phyloP scores from a whole-genome alignment of 1,140 invertebrate species.

The Hesperophylax magnus region DNA sequence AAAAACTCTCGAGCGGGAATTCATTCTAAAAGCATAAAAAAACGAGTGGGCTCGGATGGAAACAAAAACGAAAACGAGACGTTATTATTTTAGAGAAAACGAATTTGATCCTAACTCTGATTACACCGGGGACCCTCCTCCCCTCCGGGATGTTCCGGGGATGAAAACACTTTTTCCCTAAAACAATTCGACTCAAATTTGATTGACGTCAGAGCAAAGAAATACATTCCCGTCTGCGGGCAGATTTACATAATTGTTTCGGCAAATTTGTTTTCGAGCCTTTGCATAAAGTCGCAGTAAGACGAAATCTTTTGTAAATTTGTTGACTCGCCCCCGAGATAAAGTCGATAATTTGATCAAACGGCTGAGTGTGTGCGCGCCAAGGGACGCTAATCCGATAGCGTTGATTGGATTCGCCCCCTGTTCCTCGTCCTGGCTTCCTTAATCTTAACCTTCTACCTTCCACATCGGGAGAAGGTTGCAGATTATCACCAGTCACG shows the following conservation, averaged over 20 bases:
- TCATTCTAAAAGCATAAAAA: no score
- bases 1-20: no score
- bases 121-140: no score
- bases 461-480: no score
- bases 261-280: slow-evolving; percentile 34
- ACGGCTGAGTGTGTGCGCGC: background rate
- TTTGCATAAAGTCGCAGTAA: slow-evolving; percentile 34
- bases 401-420: slow-evolving; percentile 4
- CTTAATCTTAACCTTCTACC: no score
- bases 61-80: no score
- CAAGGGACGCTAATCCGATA: background rate
- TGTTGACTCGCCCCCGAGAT: background rate
- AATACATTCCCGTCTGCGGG: slow-evolving; percentile 22
- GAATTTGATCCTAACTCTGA: no score
- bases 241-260: slow-evolving; percentile 45
- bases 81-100: no score
- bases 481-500: no score
- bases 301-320: slow-evolving; percentile 8
- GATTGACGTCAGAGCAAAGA: slow-evolving; percentile 35
- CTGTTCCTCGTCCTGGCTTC: background rate
- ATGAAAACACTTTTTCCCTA: slow-evolving; percentile 5
- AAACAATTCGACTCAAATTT: slow-evolving; percentile 31
- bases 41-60: no score
- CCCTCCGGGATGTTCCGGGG: background rate
- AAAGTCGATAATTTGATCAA: slow-evolving; percentile 31